A percentile compares a stretch with the other conserved stretches of the same genome.
Conservation (phyloP, 2,797 vertebrate genomes). For the Sebastes aleutianus region DNA sequence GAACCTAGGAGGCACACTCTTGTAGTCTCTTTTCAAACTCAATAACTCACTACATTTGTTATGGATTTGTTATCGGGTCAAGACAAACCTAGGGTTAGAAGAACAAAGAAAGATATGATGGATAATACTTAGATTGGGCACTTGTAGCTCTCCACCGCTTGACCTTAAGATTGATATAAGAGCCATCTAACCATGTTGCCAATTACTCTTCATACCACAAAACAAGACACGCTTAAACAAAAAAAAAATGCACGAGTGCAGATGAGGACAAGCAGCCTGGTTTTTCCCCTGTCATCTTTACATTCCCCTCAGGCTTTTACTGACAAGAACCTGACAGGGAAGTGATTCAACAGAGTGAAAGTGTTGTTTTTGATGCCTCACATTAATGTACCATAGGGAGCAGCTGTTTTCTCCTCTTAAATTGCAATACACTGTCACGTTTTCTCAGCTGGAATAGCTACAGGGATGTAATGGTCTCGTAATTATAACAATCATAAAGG, state of each 20-base stretch:
- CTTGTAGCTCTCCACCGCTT: neutral
- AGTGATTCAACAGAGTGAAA: constrained; percentile 54
- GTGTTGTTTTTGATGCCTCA: constrained; percentile 35
- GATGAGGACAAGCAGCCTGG: constrained; percentile 37
- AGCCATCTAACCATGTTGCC: neutral
- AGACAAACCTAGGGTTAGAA: neutral
- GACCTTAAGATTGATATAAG: neutral
- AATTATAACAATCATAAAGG: constrained; percentile 69
- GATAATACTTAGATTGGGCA: neutral
- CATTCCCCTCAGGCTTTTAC: constrained; percentile 42
- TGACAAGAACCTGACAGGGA: constrained; percentile 35
- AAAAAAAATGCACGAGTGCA: constrained; percentile 36
- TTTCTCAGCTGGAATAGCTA: constrained; percentile 59
- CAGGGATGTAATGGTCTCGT: constrained; percentile 55
- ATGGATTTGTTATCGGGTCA: constrained; percentile 14
- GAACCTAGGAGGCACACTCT: constrained; percentile 19
- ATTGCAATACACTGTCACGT: constrained; percentile 23
- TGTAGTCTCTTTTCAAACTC: constrained; percentile 22
- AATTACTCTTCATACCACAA: constrained; percentile 27
- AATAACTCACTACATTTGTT: constrained; percentile 26
- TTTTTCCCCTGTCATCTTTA: constrained; percentile 20
- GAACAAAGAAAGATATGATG: constrained; percentile 12
- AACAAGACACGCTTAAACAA: constrained; percentile 12
- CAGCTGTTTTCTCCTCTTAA: constrained; percentile 61
- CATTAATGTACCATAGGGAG: constrained; percentile 21